Evolutionary conservation across 35 echinoderm and acorn worm species (phyloP), one percentile per base, ranked within the genome.

Genomic region (Ophiothrix spiculata): DNA sequence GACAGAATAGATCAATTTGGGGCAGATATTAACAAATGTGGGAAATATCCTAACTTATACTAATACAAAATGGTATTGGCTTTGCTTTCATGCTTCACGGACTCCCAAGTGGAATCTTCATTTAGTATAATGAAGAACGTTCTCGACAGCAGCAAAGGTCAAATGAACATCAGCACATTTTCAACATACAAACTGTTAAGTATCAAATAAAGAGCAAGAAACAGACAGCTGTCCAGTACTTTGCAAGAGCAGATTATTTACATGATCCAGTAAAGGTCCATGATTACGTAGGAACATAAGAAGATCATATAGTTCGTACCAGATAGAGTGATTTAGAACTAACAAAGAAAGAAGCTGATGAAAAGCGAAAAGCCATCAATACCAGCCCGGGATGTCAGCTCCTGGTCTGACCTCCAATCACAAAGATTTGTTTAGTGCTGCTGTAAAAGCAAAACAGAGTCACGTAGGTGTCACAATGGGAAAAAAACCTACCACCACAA

Each of bases 111-210:
- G 23, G 80, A 83, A 23, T 56, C 40, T 31, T 83, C 80, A 0
- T 83, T 83, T 31, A 83, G 80, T 56, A 35, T 83, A 33, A 83
- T 83, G 80, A 39, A 46, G 6, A 60, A 83, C 45, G 37, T 80
- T 41, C 64, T 86, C 13, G 35, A 76, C 36, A 77, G 19, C 11
- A 76, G 75, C 12, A 41, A 56, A 86, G 28, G 33, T n/a, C 82
- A 84, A 40, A 69, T 84, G 82, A 23, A 84, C 12, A 56, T 84
- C 39, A 56, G 60, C 32, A 85, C 83, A 37, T 85, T 75, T 39
- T 32, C 49, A 69, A 64, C 83, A 38, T 85, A 23, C 83, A 85
- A 76, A 85, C 83, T 0, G n/a, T 75, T 15, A 85, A 75, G 25
- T 85, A 76, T 56, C 32, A 41, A 17, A 85, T 76, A 17, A 64